phyloP scores from a whole-genome alignment of 2,888 invertebrate species.

The Synanthedon formicaeformis region DNA sequence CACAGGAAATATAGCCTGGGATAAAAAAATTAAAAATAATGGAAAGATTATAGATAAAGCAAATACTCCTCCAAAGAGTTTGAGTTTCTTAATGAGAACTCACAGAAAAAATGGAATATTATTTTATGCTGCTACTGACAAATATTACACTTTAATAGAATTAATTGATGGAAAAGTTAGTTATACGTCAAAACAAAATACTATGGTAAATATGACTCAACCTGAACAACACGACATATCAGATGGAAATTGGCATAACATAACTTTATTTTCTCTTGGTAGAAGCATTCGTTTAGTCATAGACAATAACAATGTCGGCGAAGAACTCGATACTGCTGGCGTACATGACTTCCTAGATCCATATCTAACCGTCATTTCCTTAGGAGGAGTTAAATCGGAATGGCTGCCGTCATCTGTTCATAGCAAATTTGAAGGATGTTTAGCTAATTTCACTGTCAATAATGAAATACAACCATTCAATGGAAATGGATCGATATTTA shows the following conservation, averaged over 20 bases:
- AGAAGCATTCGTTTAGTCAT: conserved; percentile 79
- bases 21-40: conserved; percentile 37
- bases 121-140: conserved; percentile 88
- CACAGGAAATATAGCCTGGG: conserved; percentile 79
- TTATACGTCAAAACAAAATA: conserved; percentile 84
- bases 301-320: conserved; percentile 79
- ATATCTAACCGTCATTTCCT: conserved; percentile 81
- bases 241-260: conserved; percentile 91
- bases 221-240: conserved; percentile 71
- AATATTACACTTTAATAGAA: conserved; percentile 87
- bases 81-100: conserved; percentile 87
- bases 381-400: conserved; percentile 82
- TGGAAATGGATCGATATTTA: conserved; percentile 86
- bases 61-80: conserved; percentile 74
- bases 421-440: conserved; percentile 86
- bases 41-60: conserved; percentile 38
- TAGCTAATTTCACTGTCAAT: conserved; percentile 90
- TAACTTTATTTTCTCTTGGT: conserved; percentile 79
- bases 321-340: conserved; percentile 86
- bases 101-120: conserved; percentile 82
- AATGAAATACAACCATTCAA: conserved; percentile 90
- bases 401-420: conserved; percentile 67
- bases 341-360: conserved; percentile 94
- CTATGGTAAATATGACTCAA: conserved; percentile 86
- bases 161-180: conserved; percentile 80